phyloP scores from a whole-genome alignment of 2,888 invertebrate genomes.

The Scaptomyza cyrtandrae region DNA sequence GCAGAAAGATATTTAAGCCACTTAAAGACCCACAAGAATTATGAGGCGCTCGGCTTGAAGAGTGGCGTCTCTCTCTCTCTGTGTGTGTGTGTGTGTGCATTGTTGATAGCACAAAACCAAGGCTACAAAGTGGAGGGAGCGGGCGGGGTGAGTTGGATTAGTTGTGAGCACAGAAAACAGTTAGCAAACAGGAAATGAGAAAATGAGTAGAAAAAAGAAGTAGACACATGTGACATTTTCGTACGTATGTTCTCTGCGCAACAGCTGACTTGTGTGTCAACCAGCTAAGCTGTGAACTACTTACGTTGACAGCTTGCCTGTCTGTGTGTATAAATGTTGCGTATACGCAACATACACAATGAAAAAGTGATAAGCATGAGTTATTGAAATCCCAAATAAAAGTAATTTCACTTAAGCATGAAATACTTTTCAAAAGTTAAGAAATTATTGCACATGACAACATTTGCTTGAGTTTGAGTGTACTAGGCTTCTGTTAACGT shows the following conservation, averaged over 20 bases:
- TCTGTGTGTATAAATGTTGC: slow-evolving; percentile 6
- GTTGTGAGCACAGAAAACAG: slow-evolving; percentile 58
- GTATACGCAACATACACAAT: slow-evolving; percentile 31
- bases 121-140: slow-evolving; percentile 32
- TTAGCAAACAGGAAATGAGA: slow-evolving; percentile 54
- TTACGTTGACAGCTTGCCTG: slow-evolving; percentile 31
- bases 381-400: neutral
- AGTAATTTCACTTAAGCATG: neutral
- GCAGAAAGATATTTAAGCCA: slow-evolving; percentile 45
- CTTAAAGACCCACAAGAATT: slow-evolving; percentile 48
- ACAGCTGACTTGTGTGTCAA: slow-evolving; percentile 28
- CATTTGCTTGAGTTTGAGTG: no score
- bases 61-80: neutral
- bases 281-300: slow-evolving; percentile 40
- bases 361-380: slow-evolving; percentile 17
- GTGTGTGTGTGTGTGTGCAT: neutral
- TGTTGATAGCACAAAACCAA: slow-evolving; percentile 25
- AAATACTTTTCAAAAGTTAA: neutral
- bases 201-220: slow-evolving; percentile 22
- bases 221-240: neutral
- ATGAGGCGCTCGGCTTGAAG: slow-evolving; percentile 20
- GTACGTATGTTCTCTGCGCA: slow-evolving; percentile 19
- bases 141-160: slow-evolving; percentile 46
- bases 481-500: neutral
- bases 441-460: neutral